A percentile compares a stretch with the other conserved stretches of the same genome.
Evolutionary conservation across 1,140 invertebrate species (phyloP).

Genomic region (Oreohelix idahoensis): DNA sequence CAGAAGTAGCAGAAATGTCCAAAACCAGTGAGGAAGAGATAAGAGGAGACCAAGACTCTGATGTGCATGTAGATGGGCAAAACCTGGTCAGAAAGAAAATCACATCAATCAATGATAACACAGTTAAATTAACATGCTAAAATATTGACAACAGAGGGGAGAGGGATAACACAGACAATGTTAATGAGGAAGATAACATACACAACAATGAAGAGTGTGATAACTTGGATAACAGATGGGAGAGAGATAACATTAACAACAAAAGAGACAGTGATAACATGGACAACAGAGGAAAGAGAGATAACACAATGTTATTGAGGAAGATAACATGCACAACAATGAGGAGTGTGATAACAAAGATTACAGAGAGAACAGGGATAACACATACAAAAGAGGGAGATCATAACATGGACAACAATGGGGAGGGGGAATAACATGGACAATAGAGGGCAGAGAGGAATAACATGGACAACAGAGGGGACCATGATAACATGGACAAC

Average conservation of each 20-base stretch:
- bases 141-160: neutral
- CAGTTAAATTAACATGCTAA: neutral
- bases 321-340: too few species aligned
- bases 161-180: neutral
- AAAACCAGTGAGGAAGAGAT: slow-evolving; percentile 94
- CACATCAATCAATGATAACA: neutral
- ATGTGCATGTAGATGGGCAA: slow-evolving; percentile 95
- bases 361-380: too few species aligned
- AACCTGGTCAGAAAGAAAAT: slow-evolving; percentile 74
- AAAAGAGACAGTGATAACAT: too few species aligned
- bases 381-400: slow-evolving; percentile 42
- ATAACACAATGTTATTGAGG: too few species aligned
- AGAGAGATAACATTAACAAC: too few species aligned
- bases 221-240: too few species aligned
- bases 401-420: neutral
- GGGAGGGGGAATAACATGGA: too few species aligned
- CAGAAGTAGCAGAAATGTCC: slow-evolving; percentile 96
- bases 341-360: too few species aligned
- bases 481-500: too few species aligned
- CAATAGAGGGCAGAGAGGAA: too few species aligned
- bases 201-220: neutral
- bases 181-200: neutral
- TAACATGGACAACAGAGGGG: too few species aligned
- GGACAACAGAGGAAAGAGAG: too few species aligned
- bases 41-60: slow-evolving; percentile 89